phyloP scores from a whole-genome alignment of 2,113 vertebrate species.

The Apaloderma vittatum region DNA sequence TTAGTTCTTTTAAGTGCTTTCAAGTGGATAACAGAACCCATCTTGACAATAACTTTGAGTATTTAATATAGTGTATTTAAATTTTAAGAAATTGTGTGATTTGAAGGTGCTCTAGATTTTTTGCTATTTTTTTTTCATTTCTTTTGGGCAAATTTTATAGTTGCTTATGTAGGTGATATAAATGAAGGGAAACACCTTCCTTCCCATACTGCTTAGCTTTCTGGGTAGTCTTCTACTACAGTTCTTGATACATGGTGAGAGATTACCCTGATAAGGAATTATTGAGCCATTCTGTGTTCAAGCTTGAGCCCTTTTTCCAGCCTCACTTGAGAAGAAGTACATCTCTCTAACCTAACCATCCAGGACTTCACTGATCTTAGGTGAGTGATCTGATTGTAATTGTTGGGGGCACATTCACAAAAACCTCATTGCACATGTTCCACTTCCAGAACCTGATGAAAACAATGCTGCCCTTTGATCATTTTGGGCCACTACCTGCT shows the following conservation, averaged over 20 bases:
- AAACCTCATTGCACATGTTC: accelerated
- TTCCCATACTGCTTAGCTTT: not conserved
- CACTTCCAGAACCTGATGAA: not conserved
- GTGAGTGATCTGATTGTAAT: not conserved
- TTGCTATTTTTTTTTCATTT: not conserved
- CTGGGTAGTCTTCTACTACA: not conserved
- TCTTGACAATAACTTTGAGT: not conserved
- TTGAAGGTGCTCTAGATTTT: not conserved
- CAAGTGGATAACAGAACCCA: not conserved
- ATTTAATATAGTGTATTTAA: accelerated
- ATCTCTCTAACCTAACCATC: not conserved
- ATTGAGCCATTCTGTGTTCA: not conserved
- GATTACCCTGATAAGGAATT: not conserved
- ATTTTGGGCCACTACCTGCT: not conserved
- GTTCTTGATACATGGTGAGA: not conserved
- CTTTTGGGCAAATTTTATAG: not conserved
- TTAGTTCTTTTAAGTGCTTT: not conserved
- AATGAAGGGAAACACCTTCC: not conserved
- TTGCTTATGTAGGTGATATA: not conserved
- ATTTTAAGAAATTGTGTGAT: not conserved
- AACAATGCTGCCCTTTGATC: not conserved
- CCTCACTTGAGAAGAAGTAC: not conserved
- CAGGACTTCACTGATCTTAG: not conserved
- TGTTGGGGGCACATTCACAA: not conserved
- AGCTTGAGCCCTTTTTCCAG: not conserved